These are phyloP conservation scores for Hippocampus comes DNA, from an alignment of 2,113 vertebrate species.

Conservation along the genomic window DNA sequence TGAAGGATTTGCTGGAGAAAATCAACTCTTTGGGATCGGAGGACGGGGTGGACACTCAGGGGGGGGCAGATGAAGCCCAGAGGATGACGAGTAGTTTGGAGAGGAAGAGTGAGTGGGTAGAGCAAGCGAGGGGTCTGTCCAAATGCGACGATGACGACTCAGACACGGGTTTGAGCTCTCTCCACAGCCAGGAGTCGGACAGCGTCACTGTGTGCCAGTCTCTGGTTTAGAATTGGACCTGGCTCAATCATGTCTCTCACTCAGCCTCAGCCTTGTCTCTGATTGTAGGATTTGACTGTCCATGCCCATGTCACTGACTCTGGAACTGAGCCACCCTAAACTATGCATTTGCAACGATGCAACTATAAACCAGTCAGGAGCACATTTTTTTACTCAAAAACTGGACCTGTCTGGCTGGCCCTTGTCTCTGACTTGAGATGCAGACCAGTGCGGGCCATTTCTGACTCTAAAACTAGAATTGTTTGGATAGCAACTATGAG, in stretches of 20 bases:
- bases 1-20: constrained; percentile 79
- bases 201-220: constrained; percentile 83
- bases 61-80: constrained; percentile 12
- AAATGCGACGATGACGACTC: constrained; percentile 88
- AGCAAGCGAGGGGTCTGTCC: constrained; percentile 77
- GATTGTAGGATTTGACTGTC: background rate
- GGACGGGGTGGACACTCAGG: constrained; percentile 25
- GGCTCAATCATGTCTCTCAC: background rate
- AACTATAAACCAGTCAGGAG: background rate
- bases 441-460: too few relatives aligned
- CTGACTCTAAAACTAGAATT: too few relatives aligned
- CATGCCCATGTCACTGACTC: background rate
- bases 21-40: constrained; percentile 74
- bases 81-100: constrained; percentile 37
- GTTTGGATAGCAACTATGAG: too few relatives aligned
- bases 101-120: constrained; percentile 73
- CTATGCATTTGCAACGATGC: background rate
- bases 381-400: background rate
- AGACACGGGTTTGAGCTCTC: constrained; percentile 91
- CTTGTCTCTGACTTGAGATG: background rate
- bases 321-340: background rate
- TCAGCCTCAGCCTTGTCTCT: background rate
- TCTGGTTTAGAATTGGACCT: constrained; percentile 73
- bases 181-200: constrained; percentile 97
- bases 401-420: background rate